phyloP scores from a whole-genome alignment of 1,140 invertebrate species.

The Diorhabda sublineata region DNA sequence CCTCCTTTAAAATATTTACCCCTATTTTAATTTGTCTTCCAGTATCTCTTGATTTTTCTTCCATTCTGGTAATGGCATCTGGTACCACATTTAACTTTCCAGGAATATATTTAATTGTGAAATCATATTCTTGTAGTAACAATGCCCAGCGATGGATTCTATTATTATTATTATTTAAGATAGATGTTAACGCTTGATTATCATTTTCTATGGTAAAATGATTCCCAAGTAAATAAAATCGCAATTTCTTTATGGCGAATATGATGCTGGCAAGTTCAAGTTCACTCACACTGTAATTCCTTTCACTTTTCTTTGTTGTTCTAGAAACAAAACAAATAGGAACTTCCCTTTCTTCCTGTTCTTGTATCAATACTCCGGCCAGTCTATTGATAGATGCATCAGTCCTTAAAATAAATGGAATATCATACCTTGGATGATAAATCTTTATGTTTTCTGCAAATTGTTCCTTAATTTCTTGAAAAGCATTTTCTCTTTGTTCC shows the following conservation, averaged over 20 bases:
- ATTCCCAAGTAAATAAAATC: slow-evolving; percentile 12
- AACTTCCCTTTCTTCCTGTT: slow-evolving; percentile 31
- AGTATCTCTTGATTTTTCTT: background rate
- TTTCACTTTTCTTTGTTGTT: slow-evolving; percentile 42
- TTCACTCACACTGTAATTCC: slow-evolving; percentile 14
- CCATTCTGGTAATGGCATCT: slow-evolving; percentile 9
- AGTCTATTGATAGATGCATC: slow-evolving; percentile 37
- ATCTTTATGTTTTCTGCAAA: slow-evolving; percentile 1
- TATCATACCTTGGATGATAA: slow-evolving; percentile 10
- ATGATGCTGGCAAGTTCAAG: slow-evolving; percentile 7
- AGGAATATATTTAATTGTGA: slow-evolving; percentile 7
- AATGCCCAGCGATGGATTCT: slow-evolving; percentile 10
- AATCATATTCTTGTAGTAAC: slow-evolving; percentile 12
- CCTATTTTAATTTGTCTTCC: slow-evolving; percentile 13
- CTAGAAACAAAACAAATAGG: slow-evolving; percentile 42
- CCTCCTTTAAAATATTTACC: slow-evolving; percentile 6
- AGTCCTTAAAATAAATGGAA: slow-evolving; percentile 29
- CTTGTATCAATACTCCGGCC: slow-evolving; percentile 44
- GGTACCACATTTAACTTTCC: slow-evolving; percentile 5
- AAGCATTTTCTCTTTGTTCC: slow-evolving; percentile 8
- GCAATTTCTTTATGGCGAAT: slow-evolving; percentile 5
- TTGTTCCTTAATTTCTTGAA: background rate
- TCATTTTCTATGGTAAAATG: slow-evolving; percentile 11
- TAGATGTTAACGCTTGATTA: slow-evolving; percentile 7
- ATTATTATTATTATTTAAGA: slow-evolving; percentile 9